Percentiles rank a stretch among this genome's conserved stretches.
Evolutionary conservation across 2,888 invertebrate genomes (phyloP).

Genomic region (Acrocyrtus sp.): DNA sequence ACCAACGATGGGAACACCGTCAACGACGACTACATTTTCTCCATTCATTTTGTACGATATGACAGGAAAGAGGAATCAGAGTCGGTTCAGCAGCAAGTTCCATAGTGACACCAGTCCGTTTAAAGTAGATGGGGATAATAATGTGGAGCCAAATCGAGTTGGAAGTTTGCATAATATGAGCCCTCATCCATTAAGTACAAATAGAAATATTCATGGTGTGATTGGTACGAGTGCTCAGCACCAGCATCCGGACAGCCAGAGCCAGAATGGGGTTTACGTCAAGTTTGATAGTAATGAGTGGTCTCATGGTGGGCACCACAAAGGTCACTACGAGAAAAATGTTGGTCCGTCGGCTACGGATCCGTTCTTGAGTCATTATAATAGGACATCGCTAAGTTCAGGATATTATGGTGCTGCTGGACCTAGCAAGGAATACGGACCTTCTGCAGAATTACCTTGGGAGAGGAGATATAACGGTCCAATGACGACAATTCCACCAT

Average conservation of each 20-base stretch:
- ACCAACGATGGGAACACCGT: neutral
- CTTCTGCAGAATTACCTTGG: constrained; percentile 45
- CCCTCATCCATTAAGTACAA: constrained; percentile 23
- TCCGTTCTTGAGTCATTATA: constrained; percentile 50
- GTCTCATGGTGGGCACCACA: neutral
- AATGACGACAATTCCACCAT: constrained; percentile 20
- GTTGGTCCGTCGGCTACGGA: constrained; percentile 5
- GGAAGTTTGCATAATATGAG: neutral
- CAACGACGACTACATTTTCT: neutral
- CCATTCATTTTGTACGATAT: constrained; percentile 44
- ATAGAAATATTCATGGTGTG: constrained; percentile 16
- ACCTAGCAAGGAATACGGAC: constrained; percentile 29
- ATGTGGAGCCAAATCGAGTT: constrained; percentile 1
- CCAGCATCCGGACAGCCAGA: too few relatives aligned
- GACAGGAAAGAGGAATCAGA: constrained; percentile 37
- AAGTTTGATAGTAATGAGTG: constrained; percentile 56
- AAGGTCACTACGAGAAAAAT: constrained; percentile 5
- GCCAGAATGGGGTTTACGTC: constrained; percentile 24
- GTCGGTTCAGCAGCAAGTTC: constrained; percentile 40
- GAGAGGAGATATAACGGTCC: constrained; percentile 10
- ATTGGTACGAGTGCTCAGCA: constrained; percentile 3
- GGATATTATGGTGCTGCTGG: constrained; percentile 33
- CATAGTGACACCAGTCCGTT: constrained; percentile 30
- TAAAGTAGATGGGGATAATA: constrained; percentile 17
- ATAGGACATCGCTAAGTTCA: constrained; percentile 33